phyloP scores from a whole-genome alignment of 1,140 invertebrate species.

The Ceratina japonica region DNA sequence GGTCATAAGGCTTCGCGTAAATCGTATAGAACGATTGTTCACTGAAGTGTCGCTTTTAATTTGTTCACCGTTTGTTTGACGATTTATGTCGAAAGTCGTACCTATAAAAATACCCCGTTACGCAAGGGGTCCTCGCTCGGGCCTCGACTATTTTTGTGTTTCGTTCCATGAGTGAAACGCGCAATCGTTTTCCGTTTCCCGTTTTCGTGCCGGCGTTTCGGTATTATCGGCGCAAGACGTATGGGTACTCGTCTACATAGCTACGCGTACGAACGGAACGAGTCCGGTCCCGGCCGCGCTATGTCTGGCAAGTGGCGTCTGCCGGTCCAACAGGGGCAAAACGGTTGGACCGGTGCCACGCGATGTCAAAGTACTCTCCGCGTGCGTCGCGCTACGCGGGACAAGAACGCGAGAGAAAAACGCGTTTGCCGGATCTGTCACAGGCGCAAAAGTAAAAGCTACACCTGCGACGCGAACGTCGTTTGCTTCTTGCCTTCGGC shows the following conservation, averaged over 20 bases:
- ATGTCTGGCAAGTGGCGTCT: conserved; percentile 52
- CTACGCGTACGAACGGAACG: not conserved
- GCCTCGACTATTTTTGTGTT: not conserved
- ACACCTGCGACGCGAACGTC: conserved; percentile 20
- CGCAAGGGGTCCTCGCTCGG: not conserved
- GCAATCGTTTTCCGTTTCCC: conserved; percentile 26
- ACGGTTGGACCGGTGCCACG: conserved; percentile 65
- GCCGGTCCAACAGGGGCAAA: conserved; percentile 33
- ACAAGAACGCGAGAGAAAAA: conserved; percentile 47
- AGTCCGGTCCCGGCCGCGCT: conserved; percentile 4
- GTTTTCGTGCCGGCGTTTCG: conserved; percentile 5
- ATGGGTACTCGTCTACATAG: not conserved
- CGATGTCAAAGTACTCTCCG: conserved; percentile 55
- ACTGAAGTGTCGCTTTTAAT: not conserved
- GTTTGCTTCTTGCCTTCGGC: not conserved
- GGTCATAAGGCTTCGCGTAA: not conserved
- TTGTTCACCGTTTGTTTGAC: too few relatives aligned
- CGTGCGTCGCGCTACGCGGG: conserved; percentile 11
- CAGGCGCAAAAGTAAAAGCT: conserved; percentile 31
- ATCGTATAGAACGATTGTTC: not conserved
- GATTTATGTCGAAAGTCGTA: too few relatives aligned
- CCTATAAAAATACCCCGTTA: not conserved
- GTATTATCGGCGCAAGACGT: conserved; percentile 42
- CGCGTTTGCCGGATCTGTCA: conserved; percentile 34
- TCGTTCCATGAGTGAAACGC: too few relatives aligned